Conservation (phyloP, 2,888 invertebrate genomes). For the Siphonodentalium dalli region DNA sequence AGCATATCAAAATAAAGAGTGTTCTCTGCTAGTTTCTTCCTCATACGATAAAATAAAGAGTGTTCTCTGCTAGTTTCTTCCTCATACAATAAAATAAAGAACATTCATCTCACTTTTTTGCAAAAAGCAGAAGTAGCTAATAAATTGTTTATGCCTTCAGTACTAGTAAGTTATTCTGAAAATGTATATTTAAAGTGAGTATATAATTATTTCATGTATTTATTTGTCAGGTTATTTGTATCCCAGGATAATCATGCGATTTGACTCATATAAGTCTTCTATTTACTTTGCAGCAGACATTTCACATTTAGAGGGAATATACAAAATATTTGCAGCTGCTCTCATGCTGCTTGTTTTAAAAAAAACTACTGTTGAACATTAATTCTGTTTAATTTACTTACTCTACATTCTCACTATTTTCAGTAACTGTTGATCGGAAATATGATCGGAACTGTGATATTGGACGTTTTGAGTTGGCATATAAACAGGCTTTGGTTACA, state of each 20-base stretch:
- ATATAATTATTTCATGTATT: too few species aligned
- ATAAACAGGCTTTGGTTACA: slow-evolving; percentile 59
- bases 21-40: too few species aligned
- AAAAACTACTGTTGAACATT: background rate
- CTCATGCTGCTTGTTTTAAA: background rate
- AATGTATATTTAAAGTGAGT: background rate
- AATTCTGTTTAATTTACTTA: background rate
- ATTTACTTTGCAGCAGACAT: too few species aligned
- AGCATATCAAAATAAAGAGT: too few species aligned
- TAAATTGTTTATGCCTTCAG: background rate
- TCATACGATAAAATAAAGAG: too few species aligned
- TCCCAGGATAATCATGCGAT: too few species aligned
- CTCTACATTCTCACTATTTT: too few species aligned
- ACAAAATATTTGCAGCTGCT: background rate
- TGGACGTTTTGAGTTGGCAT: slow-evolving; percentile 64
- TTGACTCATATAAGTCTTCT: too few species aligned
- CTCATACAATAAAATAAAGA: too few species aligned
- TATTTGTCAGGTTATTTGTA: too few species aligned
- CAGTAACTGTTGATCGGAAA: slow-evolving; percentile 64
- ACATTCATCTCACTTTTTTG: background rate
- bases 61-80: too few species aligned
- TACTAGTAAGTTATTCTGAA: background rate
- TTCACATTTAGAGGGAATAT: background rate
- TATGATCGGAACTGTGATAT: slow-evolving; percentile 61
- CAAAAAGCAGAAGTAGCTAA: background rate